phyloP scores from a whole-genome alignment of 2,113 vertebrate species.

The Hyla sarda region DNA sequence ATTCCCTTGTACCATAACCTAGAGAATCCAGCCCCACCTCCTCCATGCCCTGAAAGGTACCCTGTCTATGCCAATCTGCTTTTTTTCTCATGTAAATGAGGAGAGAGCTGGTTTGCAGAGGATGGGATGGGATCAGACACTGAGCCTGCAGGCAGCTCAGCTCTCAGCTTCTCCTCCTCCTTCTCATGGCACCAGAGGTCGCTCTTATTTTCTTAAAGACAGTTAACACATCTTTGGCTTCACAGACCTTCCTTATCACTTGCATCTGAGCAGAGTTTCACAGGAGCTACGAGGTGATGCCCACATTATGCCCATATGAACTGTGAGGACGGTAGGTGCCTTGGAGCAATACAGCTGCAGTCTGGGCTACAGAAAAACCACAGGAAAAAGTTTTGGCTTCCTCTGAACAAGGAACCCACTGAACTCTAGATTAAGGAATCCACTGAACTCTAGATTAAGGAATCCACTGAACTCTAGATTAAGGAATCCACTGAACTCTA shows the following conservation, averaged over 20 bases:
- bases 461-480: not conserved
- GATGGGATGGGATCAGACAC: conserved; percentile 60
- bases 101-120: conserved; percentile 58
- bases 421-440: no score
- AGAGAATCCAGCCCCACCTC: conserved; percentile 30
- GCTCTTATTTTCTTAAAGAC: conserved; percentile 63
- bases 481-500: not conserved
- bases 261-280: conserved; percentile 58
- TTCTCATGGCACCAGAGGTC: conserved; percentile 63
- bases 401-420: not conserved
- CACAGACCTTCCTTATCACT: conserved; percentile 61
- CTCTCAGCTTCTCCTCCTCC: conserved; percentile 60
- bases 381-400: not conserved
- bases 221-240: conserved; percentile 61
- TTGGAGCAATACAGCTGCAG: conserved; percentile 57
- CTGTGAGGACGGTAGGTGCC: conserved; percentile 61
- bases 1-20: not conserved
- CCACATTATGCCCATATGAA: conserved; percentile 61
- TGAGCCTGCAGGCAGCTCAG: conserved; percentile 57
- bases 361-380: conserved; percentile 45
- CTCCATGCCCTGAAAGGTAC: conserved; percentile 53
- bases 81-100: conserved; percentile 59
- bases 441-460: not conserved
- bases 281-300: conserved; percentile 52
- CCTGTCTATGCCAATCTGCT: conserved; percentile 52